These are phyloP conservation scores for Ptilorrhoa leucosticta DNA, from an alignment of 2,113 vertebrate genomes.

Conservation along the genomic window DNA sequence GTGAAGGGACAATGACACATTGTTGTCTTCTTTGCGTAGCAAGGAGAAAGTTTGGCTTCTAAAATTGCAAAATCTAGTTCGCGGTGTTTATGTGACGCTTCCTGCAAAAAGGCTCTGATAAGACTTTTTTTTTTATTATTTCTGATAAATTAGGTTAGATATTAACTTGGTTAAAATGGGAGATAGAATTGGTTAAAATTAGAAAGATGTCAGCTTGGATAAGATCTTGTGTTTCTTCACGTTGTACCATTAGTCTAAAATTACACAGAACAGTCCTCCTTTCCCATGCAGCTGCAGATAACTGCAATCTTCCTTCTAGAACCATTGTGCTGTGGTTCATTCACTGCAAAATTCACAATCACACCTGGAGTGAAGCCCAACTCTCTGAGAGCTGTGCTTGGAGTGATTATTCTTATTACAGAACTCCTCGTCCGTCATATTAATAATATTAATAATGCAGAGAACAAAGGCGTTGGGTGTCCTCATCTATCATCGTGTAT, in stretches of 20 bases:
- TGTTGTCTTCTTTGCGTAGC: not conserved
- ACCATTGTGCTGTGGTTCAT: not conserved
- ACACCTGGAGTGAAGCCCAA: not conserved
- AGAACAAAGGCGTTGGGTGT: not conserved
- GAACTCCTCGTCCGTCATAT: not conserved
- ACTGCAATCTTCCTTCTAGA: not conserved
- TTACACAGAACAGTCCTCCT: not conserved
- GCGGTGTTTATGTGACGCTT: not conserved
- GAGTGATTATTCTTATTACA: not conserved
- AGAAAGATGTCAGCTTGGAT: not conserved
- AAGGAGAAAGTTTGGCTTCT: not conserved
- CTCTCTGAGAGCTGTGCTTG: not conserved
- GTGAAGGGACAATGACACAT: slow-evolving; percentile 30
- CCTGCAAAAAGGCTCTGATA: not conserved
- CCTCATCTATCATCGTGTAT: not conserved
- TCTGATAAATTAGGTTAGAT: slow-evolving; percentile 7
- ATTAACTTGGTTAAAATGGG: slow-evolving; percentile 15
- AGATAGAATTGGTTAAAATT: slow-evolving; percentile 4
- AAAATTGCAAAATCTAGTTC: not conserved
- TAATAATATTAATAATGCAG: slow-evolving; percentile 17
- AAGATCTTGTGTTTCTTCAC: not conserved
- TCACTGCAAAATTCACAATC: not conserved
- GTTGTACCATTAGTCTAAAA: not conserved
- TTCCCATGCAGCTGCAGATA: not conserved
- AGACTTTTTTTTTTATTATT: not conserved